Evolutionary conservation across 2,888 invertebrate genomes (phyloP).

Genomic region (Cerastis leucographa): DNA sequence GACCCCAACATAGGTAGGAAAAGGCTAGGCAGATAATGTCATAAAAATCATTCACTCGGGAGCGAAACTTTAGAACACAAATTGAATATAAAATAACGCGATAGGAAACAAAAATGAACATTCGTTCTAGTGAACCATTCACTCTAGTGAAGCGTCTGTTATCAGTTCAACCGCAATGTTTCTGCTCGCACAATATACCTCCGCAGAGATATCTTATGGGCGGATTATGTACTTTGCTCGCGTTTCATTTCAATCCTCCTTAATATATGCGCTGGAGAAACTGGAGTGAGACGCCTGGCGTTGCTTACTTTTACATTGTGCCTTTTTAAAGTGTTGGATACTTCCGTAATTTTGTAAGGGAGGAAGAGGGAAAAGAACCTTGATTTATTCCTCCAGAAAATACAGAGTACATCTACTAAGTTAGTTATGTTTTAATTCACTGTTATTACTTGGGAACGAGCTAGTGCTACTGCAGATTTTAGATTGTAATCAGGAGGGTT

Average conservation of each 20-base stretch:
- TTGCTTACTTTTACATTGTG: background rate
- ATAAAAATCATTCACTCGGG: background rate
- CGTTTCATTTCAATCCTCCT: slow-evolving; percentile 30
- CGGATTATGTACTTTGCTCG: slow-evolving; percentile 37
- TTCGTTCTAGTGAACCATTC: background rate
- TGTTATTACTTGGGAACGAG: background rate
- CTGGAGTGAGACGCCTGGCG: background rate
- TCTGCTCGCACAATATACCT: slow-evolving; percentile 5
- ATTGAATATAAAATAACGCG: background rate
- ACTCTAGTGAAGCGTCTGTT: background rate
- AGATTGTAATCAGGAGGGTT: background rate
- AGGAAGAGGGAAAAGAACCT: no score
- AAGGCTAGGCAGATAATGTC: no score
- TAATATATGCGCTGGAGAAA: slow-evolving; percentile 22
- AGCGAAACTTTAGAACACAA: background rate
- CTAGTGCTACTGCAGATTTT: background rate
- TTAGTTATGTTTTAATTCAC: background rate
- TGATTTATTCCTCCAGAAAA: background rate
- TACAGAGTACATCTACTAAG: background rate
- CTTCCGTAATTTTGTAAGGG: background rate
- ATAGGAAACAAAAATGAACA: background rate
- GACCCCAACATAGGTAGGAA: no score
- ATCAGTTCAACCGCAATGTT: background rate
- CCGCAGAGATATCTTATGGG: background rate
- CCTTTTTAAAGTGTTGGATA: background rate